A percentile compares a stretch with the other conserved stretches of the same genome.
Evolutionary conservation across 2,113 vertebrate species (phyloP).

Genomic region (Heterotis niloticus): DNA sequence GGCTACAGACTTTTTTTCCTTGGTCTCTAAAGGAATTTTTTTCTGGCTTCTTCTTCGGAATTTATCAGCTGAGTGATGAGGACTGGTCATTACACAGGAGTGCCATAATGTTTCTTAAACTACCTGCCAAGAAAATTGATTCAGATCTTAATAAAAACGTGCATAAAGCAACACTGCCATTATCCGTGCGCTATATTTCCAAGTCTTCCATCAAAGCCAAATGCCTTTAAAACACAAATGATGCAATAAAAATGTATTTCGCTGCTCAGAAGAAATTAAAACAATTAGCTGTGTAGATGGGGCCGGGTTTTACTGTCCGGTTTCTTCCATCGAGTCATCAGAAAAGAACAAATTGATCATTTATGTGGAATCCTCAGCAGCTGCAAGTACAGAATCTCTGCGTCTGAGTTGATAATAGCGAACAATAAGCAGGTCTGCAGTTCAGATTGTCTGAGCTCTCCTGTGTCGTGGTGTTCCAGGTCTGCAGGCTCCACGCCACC

Average conservation of each 20-base stretch:
- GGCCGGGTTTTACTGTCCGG: neutral
- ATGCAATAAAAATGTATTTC: constrained; percentile 3
- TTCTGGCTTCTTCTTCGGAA: constrained; percentile 36
- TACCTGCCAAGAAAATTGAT: neutral
- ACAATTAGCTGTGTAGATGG: neutral
- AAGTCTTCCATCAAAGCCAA: neutral
- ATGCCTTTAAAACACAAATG: neutral
- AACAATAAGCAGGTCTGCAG: neutral
- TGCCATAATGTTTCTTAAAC: constrained; percentile 8
- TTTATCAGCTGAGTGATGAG: constrained; percentile 38
- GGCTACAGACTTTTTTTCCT: too few species aligned
- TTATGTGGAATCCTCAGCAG: neutral
- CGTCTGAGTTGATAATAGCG: neutral
- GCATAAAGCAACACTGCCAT: constrained; percentile 32
- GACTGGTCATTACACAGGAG: constrained; percentile 36
- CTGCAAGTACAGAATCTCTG: neutral
- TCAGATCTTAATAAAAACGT: constrained; percentile 45
- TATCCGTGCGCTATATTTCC: neutral
- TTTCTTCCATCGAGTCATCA: neutral
- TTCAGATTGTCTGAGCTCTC: neutral
- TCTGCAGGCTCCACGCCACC: constrained; percentile 2
- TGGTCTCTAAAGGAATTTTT: too few species aligned
- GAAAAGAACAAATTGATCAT: neutral
- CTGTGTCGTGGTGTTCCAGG: neutral
- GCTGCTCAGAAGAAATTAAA: constrained; percentile 4